Evolutionary conservation across 2,797 vertebrate genomes (phyloP).

Genomic region (Myripristis jacobus): DNA sequence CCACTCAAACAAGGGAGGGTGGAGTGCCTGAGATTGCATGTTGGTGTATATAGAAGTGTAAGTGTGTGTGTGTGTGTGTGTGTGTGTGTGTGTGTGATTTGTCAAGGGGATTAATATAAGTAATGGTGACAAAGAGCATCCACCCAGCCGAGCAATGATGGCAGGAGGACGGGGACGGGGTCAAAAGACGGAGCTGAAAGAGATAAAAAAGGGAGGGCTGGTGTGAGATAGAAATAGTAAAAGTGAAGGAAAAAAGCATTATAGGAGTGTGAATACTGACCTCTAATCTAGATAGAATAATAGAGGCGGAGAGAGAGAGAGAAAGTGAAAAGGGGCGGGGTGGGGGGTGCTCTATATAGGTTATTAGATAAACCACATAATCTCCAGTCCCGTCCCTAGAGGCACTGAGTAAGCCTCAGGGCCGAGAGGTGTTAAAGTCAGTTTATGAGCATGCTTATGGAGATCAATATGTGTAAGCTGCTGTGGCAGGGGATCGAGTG

Average conservation of each 20-base stretch:
- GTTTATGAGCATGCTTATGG: conserved; percentile 58
- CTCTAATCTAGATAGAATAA: conserved; percentile 27
- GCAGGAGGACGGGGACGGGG: too few relatives aligned
- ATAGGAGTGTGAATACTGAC: conserved; percentile 40
- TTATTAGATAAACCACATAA: conserved; percentile 61
- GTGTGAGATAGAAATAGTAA: conserved; percentile 12
- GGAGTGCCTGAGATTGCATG: conserved; percentile 16
- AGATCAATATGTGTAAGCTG: conserved; percentile 55
- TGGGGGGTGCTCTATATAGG: conserved; percentile 38
- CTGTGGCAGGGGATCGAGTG: neutral
- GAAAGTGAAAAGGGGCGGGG: conserved; percentile 4
- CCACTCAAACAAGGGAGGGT: conserved; percentile 28
- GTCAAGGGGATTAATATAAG: conserved; percentile 34
- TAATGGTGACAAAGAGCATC: conserved; percentile 33
- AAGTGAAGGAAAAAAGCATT: conserved; percentile 27
- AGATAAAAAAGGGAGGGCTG: too few relatives aligned
- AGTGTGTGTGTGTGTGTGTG: conserved; percentile 3
- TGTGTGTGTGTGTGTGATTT: conserved; percentile 6
- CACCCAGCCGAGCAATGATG: conserved; percentile 28
- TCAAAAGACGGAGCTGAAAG: conserved; percentile 11
- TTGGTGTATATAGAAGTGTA: neutral
- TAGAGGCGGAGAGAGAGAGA: conserved; percentile 4
- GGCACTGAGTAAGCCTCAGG: conserved; percentile 17
- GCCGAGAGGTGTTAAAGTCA: conserved; percentile 40
- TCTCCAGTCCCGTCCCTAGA: conserved; percentile 26